Evolutionary conservation across 2,113 vertebrate genomes (phyloP), one percentile per base, ranked within the genome.

Genomic region (Hippocampus barbouri): DNA sequence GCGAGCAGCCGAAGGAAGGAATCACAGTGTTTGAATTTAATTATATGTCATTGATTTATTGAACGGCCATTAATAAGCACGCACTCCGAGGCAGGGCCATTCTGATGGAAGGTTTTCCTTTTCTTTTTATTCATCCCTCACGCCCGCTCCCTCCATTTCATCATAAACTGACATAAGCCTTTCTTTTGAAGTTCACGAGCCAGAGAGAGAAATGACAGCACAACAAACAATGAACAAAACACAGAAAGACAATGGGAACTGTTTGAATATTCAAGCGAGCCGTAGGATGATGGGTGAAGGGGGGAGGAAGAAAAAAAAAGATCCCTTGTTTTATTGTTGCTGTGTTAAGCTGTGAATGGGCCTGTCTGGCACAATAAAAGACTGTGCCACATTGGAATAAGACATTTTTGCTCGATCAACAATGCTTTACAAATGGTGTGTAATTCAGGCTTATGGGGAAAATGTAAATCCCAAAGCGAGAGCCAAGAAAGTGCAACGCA

Each of bases 211-310:
- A 87, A 88, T 89, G 83, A 91, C 86, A 80, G 87, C 83, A 83
- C 78, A 82, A 88, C 86, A 90, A 89, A 93, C 90, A 91, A 91
- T 87, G 86, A 90, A 90, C 87, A 90, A 90, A 91, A 88, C 79
- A 78, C 78, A 71, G 68, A 86, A 87, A 89, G 86, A 88, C 85
- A 89, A 91, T 85, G 85, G 88, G 76, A 80, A 69, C 75, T 81
- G 74, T 86, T 89, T 86, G 87, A 90, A 90, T 90, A 89, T 92
- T 91, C 87, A 89, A 86, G 86, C 60, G 73, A 88, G 78, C 81
- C 76, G 68, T 80, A 67, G 71, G 65, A 75, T 83, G 83, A 87
- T 72, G 83, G 79, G 73, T 72, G 71, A 78, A 74, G 51, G 30
- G 68, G 45, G 15, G 3, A 0, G 43, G 11, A 57, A 59, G 12